Evolutionary conservation across 2,113 vertebrate species (phyloP).

Genomic region (Isichthys henryi): DNA sequence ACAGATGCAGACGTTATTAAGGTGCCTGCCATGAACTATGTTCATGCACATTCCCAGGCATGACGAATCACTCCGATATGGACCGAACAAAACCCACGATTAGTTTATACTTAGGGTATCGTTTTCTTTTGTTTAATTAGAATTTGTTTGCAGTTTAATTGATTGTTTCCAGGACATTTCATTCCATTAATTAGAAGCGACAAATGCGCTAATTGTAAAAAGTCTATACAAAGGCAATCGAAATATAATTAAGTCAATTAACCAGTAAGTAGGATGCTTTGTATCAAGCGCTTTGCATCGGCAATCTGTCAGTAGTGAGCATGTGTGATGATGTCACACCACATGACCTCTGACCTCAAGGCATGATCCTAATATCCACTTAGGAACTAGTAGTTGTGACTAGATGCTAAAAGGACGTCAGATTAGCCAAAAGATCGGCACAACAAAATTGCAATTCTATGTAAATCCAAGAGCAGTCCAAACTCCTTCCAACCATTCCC

Average conservation of each 20-base stretch:
- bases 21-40: too few species aligned
- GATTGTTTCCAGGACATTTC: slow-evolving; percentile 9
- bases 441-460: not conserved
- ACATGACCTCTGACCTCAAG: slow-evolving; percentile 1
- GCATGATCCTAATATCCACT: not conserved
- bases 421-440: not conserved
- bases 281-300: not conserved
- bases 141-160: slow-evolving; percentile 9
- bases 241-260: slow-evolving; percentile 5
- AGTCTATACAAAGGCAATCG: not conserved
- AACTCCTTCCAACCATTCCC: not conserved
- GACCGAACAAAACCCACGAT: not conserved
- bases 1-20: not conserved
- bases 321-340: not conserved
- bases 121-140: slow-evolving; percentile 20
- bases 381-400: not conserved
- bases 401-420: not conserved
- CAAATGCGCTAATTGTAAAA: slow-evolving; percentile 15
- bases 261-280: not conserved
- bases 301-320: not conserved
- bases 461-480: not conserved
- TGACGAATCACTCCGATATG: not conserved
- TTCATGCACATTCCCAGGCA: not conserved
- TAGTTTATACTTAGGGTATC: slow-evolving; percentile 2
- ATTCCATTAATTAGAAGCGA: slow-evolving; percentile 13